Evolutionary conservation across 2,888 invertebrate genomes (phyloP), one percentile per base, ranked within the genome.

Genomic region (Limenitis camilla): DNA sequence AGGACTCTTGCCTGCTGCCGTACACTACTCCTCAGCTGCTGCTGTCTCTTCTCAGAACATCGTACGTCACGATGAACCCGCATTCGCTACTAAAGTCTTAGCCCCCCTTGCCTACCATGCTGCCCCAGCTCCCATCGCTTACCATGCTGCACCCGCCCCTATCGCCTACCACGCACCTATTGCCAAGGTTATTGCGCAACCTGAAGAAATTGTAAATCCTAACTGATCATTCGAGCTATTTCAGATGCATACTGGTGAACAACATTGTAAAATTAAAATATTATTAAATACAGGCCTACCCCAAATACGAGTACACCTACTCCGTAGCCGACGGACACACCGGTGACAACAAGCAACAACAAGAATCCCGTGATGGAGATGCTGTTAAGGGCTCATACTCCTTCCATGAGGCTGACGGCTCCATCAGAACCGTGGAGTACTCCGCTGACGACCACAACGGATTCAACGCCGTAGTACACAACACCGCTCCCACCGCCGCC

Each of bases 341-440:
- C 68, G 89, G 89, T 41, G 90, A 90, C 77, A 80, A 86, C 74
- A 89, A 89, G 76, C 78, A 81, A 55, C 89, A 89, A 71, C 84
- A 88, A 58, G 90, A 90, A 63, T 61, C 67, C 59, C 78, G 82
- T 55, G 88, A 56, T 62, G 89, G 89, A 40, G 89, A 89, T 62
- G 84, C 78, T 1, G 89, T 89, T 58, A 85, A 85, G 68, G 89
- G 89, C 63, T 79, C 82, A 9, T 89, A 89, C 81, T 86, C 88
- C 11, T 73, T 89, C 63, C 81, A 84, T 59, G 89, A 89, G 67
- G 86, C 89, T 44, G 89, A 89, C 66, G 89, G 89, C 66, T 89
- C 89, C 72, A 68, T 86, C 70, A 78, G 89, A 61, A 89, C 86
- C 59, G 89, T 89, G 44, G 81, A 86, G 62, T 88, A 88, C 76